Evolutionary conservation across 2,113 vertebrate genomes (phyloP).

Genomic region (Mellivora capensis): DNA sequence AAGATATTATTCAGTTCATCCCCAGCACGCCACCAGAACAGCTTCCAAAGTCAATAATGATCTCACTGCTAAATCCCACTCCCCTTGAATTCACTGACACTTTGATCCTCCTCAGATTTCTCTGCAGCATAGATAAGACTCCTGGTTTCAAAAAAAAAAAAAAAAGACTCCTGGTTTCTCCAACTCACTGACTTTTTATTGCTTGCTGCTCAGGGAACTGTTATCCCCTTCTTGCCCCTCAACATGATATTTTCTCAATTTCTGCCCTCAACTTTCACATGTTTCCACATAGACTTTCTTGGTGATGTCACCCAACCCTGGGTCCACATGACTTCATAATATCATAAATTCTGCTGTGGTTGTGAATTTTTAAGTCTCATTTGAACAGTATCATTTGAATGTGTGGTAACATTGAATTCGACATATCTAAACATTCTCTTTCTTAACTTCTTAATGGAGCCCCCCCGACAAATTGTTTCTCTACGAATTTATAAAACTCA

Average conservation of each 20-base stretch:
- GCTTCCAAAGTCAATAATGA: not conserved
- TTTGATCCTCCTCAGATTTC: not conserved
- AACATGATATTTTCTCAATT: not conserved
- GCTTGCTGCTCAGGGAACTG: not conserved
- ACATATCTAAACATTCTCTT: constrained; percentile 11
- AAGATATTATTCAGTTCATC: not conserved
- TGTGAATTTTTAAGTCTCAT: constrained; percentile 25
- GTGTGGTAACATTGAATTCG: not conserved
- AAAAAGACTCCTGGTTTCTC: not conserved
- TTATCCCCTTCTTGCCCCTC: not conserved
- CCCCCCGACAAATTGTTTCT: not conserved
- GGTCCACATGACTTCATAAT: not conserved
- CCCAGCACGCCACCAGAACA: not conserved
- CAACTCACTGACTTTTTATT: not conserved
- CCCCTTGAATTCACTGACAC: not conserved
- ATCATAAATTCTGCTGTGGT: not conserved
- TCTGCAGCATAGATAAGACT: not conserved
- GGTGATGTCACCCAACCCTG: not conserved
- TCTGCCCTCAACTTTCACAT: not conserved
- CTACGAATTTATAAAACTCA: not conserved
- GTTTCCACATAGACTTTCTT: not conserved
- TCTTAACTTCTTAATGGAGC: not conserved
- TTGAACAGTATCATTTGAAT: not conserved
- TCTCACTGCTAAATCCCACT: not conserved
- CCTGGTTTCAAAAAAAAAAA: not conserved